A percentile compares a stretch with the other conserved stretches of the same genome.
Evolutionary conservation across 1,140 invertebrate genomes (phyloP).

Genomic region (Cydia splendana): DNA sequence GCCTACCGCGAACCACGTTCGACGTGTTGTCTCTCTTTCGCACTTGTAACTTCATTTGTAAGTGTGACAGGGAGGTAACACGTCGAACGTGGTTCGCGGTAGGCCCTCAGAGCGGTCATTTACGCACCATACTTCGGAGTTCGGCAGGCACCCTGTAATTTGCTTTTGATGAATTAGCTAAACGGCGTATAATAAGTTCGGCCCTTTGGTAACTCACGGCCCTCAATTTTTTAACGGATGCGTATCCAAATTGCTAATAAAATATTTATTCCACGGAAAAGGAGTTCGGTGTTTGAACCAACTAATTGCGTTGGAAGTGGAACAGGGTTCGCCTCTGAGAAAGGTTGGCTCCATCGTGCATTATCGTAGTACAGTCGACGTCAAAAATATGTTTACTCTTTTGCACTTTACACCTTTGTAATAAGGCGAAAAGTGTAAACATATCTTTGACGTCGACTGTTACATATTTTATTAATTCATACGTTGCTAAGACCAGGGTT

Average conservation of each 20-base stretch:
- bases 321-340: not conserved
- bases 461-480: conserved; percentile 8
- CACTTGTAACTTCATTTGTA: too few relatives aligned
- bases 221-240: conserved; percentile 17
- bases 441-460: too few relatives aligned
- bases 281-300: conserved; percentile 15
- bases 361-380: not conserved
- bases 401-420: too few relatives aligned
- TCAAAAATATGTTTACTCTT: too few relatives aligned
- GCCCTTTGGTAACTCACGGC: conserved; percentile 15
- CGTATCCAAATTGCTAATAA: conserved; percentile 23
- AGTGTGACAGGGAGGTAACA: too few relatives aligned
- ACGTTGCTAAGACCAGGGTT: not conserved
- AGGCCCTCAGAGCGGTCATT: not conserved
- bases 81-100: too few relatives aligned
- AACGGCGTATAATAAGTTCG: conserved; percentile 44
- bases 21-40: too few relatives aligned
- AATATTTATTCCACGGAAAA: conserved; percentile 28
- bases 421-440: too few relatives aligned
- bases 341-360: conserved; percentile 3
- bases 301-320: conserved; percentile 7
- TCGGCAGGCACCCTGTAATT: conserved; percentile 51
- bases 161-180: conserved; percentile 57
- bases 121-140: not conserved
- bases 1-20: too few relatives aligned